Percentiles rank a stretch among this genome's conserved stretches.
These are phyloP conservation scores for Morpho deidamia DNA, from an alignment of 2,888 invertebrate genomes.

Conservation along the genomic window DNA sequence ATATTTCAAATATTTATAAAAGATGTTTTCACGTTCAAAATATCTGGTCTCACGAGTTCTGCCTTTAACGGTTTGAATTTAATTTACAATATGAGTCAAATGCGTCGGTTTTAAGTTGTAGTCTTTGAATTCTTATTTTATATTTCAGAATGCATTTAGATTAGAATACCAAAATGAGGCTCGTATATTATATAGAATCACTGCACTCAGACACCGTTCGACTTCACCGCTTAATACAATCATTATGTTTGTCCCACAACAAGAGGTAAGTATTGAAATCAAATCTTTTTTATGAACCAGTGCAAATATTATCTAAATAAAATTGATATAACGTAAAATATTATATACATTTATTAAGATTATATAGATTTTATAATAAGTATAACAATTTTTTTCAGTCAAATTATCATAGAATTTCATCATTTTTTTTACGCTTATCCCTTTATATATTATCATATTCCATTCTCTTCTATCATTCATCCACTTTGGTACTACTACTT, in stretches of 20 bases:
- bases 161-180: conserved; percentile 62
- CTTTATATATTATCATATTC: too few species aligned
- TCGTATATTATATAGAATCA: conserved; percentile 51
- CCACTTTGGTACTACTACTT: neutral
- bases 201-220: conserved; percentile 60
- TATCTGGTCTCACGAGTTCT: conserved; percentile 51
- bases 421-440: too few species aligned
- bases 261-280: conserved; percentile 83
- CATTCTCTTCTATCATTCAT: too few species aligned
- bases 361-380: too few species aligned
- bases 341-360: too few species aligned
- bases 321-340: too few species aligned
- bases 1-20: conserved; percentile 21
- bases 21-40: conserved; percentile 69
- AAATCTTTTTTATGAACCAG: too few species aligned
- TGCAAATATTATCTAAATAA: too few species aligned
- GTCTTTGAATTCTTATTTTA: conserved; percentile 15
- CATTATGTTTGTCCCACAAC: conserved; percentile 98
- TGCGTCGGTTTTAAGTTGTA: neutral
- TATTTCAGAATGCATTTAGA: conserved; percentile 61
- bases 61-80: conserved; percentile 46
- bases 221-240: conserved; percentile 93
- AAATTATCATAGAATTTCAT: too few species aligned
- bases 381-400: too few species aligned
- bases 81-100: conserved; percentile 1